phyloP scores from a whole-genome alignment of 2,888 invertebrate species.

The Mesorhabditis belari region DNA sequence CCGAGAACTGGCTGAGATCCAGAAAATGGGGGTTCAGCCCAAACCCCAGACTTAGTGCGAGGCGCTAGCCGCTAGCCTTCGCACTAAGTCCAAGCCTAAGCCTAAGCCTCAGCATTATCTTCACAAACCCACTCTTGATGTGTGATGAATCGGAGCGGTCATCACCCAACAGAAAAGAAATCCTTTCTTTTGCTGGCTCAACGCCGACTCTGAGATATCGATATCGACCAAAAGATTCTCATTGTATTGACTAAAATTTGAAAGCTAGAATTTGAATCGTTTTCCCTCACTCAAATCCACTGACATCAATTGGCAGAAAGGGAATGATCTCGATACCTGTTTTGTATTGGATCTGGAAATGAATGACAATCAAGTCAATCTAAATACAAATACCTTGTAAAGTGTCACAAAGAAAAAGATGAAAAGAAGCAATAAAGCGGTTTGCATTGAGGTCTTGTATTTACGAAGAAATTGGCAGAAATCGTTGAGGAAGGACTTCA shows the following conservation, averaged over 20 bases:
- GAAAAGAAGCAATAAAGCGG: background rate
- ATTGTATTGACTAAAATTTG: no score
- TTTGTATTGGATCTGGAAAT: slow-evolving; percentile 23
- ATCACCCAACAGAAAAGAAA: slow-evolving; percentile 30
- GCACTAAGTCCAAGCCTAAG: background rate
- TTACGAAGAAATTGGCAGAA: no score
- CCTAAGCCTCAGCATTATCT: background rate
- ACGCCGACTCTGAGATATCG: slow-evolving; percentile 17
- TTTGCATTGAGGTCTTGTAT: no score
- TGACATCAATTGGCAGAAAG: slow-evolving; percentile 27
- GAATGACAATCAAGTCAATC: background rate
- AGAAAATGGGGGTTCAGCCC: background rate
- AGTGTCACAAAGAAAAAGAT: background rate
- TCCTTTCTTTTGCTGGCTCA: slow-evolving; percentile 20
- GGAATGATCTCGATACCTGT: slow-evolving; percentile 31
- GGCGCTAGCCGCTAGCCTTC: background rate
- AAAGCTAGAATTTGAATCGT: no score
- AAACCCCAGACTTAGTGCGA: background rate
- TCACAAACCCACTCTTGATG: slow-evolving; percentile 18
- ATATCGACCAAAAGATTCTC: slow-evolving; percentile 15
- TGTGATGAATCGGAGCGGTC: slow-evolving; percentile 30
- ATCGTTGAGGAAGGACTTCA: no score
- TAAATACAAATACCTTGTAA: background rate
- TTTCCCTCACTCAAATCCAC: slow-evolving; percentile 35
- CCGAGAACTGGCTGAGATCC: background rate